phyloP scores from a whole-genome alignment of 2,888 invertebrate species.

The Calameuta idolon region DNA sequence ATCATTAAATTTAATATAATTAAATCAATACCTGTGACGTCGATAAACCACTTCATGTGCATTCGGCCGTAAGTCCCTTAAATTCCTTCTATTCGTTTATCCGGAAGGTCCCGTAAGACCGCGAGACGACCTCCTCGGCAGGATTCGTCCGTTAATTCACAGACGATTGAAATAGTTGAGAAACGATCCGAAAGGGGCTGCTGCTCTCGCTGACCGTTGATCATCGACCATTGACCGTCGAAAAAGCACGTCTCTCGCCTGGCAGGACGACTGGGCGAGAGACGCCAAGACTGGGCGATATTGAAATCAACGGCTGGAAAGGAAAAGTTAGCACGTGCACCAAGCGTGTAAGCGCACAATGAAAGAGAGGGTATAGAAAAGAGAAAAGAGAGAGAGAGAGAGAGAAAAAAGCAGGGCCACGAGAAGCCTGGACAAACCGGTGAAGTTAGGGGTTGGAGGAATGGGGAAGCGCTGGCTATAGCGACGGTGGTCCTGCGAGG shows the following conservation, averaged over 20 bases:
- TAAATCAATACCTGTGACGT: not conserved
- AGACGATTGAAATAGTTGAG: not conserved
- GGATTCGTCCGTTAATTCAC: not conserved
- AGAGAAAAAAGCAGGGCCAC: slow-evolving; percentile 18
- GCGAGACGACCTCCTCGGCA: not conserved
- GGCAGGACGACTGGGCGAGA: not conserved
- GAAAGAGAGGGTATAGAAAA: slow-evolving; percentile 23
- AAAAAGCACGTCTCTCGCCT: not conserved
- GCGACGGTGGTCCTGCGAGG: not conserved
- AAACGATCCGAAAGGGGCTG: not conserved
- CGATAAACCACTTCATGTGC: not conserved
- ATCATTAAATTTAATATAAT: not conserved
- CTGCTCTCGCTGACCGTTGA: not conserved
- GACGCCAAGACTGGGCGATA: slow-evolving; percentile 28
- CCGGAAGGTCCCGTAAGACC: not conserved
- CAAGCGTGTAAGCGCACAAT: slow-evolving; percentile 16
- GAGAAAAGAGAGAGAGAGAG: slow-evolving; percentile 17
- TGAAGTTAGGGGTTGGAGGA: slow-evolving; percentile 16
- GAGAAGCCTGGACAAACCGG: slow-evolving; percentile 20
- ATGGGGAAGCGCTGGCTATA: slow-evolving; percentile 3
- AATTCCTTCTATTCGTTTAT: not conserved
- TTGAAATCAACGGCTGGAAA: slow-evolving; percentile 53
- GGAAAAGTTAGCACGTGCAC: slow-evolving; percentile 34
- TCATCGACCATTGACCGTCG: not conserved
- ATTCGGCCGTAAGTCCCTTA: not conserved